Percentiles rank a stretch among this genome's conserved stretches.
phyloP scores from a whole-genome alignment of 2,888 invertebrate genomes.

The Drosophila peninsularis region DNA sequence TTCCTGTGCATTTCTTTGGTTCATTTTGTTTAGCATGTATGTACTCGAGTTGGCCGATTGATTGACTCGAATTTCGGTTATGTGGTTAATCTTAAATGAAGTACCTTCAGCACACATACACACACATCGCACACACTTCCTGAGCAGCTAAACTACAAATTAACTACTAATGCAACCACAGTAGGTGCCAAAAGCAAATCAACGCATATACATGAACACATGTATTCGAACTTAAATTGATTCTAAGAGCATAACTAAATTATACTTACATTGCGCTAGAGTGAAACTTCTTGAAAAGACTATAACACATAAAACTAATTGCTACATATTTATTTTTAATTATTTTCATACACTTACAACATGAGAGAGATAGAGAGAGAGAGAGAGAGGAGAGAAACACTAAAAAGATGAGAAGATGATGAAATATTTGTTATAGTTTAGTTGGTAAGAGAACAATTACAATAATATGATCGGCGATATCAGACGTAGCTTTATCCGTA shows the following conservation, averaged over 20 bases:
- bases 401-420: conserved; percentile 13
- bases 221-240: conserved; percentile 34
- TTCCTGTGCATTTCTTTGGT: conserved; percentile 35
- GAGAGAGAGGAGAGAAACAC: conserved; percentile 27
- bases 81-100: conserved; percentile 28
- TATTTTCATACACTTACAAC: conserved; percentile 68
- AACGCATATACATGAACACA: conserved; percentile 22
- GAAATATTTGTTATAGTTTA: conserved; percentile 68
- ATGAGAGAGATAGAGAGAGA: conserved; percentile 6
- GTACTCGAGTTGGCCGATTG: conserved; percentile 33
- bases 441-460: conserved; percentile 57
- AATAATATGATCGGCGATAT: conserved; percentile 64
- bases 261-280: conserved; percentile 56
- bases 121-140: conserved; percentile 31
- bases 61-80: conserved; percentile 17
- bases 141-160: conserved; percentile 48
- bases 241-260: conserved; percentile 41
- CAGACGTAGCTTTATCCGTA: conserved; percentile 75
- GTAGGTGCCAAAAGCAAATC: conserved; percentile 75
- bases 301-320: conserved; percentile 70
- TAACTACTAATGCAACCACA: conserved; percentile 39
- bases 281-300: conserved; percentile 79
- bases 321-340: conserved; percentile 80
- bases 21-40: conserved; percentile 15
- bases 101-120: conserved; percentile 31